phyloP scores from a whole-genome alignment of 2,113 vertebrate species.

The Phalacrocorax aristotelis region DNA sequence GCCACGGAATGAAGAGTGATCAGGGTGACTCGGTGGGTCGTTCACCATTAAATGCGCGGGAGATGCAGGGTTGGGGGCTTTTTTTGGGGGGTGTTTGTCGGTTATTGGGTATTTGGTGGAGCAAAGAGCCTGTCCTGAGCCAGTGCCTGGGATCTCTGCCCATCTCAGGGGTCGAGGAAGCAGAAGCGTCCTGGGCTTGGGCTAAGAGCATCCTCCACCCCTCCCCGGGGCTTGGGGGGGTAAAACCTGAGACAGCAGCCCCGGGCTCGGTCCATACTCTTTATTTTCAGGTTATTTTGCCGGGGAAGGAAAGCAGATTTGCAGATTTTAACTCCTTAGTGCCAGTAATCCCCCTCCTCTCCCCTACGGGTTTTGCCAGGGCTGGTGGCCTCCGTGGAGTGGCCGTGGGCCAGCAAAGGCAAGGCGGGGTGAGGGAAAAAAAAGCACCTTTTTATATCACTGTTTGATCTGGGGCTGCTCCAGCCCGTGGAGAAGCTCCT shows the following conservation, averaged over 20 bases:
- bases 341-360: neutral
- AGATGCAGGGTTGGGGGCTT: neutral
- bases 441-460: rapidly evolving
- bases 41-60: neutral
- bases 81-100: too few relatives aligned
- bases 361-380: neutral
- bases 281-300: neutral
- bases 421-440: neutral
- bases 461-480: neutral
- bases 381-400: neutral
- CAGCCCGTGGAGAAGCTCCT: neutral
- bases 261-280: rapidly evolving
- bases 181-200: neutral
- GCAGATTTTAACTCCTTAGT: neutral
- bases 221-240: neutral
- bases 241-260: neutral
- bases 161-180: neutral
- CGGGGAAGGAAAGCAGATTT: neutral
- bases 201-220: neutral
- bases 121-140: neutral
- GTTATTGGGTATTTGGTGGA: neutral
- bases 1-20: neutral
- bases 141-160: neutral
- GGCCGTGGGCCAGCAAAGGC: neutral
- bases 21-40: rapidly evolving